Evolutionary conservation across 2,797 vertebrate genomes (phyloP), one percentile per base, ranked within the genome.

Genomic region (Etheostoma perlongum): DNA sequence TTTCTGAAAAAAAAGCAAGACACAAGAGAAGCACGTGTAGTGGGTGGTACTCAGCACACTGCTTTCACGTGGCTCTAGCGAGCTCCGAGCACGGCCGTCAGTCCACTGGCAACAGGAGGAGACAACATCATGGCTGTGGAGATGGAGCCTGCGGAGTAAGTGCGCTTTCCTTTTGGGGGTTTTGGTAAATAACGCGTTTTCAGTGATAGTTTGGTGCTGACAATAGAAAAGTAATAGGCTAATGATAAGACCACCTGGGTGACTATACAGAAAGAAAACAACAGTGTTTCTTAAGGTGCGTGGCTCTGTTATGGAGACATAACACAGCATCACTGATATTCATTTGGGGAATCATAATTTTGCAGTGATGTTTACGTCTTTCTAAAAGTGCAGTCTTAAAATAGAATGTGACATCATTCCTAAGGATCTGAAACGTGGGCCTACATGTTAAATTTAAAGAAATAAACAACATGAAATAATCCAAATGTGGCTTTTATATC

Each of bases 81-180:
- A 88, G 89, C 72, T 40, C 74, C 4, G 76, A 75, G 67, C 66
- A n/a, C 42, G 47, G 52, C 64, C 25, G 36, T 30, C 74, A 86
- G 88, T 90, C 71, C 61, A 36, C 80, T 81, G 89, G 87, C 91
- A 90, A 6, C 81, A 52, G 74, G 79, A 84, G 79, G 62, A 87
- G 76, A 61, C 71, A 65, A 67, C 80, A 78, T 81, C 89, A 96
- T 95, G 94, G 93, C 95, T 51, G 73, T 89, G 58, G 94, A 95
- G 84, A 93, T 95, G 92, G 95, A 96, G 74, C 94, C 94, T 49
- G 85, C 94, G 0, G 95, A 96, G 95, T 96, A 90, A 95, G 95
- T 93, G 42, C 1, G 6, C 48, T 21, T 44, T 68, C 6, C 9
- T 12, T n/a, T 18, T 25, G 30, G 10, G 36, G 36, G 36, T 21